Evolutionary conservation across 2,888 invertebrate species (phyloP), one percentile per base, ranked within the genome.

Genomic region (Globia sparganii): DNA sequence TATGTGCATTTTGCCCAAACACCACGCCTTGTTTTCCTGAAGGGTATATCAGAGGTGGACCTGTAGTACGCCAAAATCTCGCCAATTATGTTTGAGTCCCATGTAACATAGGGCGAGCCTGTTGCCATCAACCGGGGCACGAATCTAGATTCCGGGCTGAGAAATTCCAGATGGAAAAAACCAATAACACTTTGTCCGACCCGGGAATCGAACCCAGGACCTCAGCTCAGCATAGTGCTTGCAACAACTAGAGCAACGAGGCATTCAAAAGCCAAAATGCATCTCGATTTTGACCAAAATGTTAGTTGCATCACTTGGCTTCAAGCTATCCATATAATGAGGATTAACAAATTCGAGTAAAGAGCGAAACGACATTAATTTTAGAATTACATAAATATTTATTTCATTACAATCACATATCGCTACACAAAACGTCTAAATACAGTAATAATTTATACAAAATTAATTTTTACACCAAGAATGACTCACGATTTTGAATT

Each of bases 291-390:
- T n/a, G n/a, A 9, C n/a, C 18, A 18, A 37, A n/a, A 64, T 37
- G 11, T 65, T 40, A 64, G 4, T 49, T 15, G 31, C 15, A 25
- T 53, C 31, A 25, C 31, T 67, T 25, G 25, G 25, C 53, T 31
- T 53, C 25, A 67, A 53, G 0, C 31, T 15, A 53, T 67, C 25
- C 67, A 67, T 49, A 53, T 31, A 56, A 68, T 59, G 59, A 64
- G 31, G 37, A 72, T 68, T 61, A 85, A 86, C 28, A 86, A 77
- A 70, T 65, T 73, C 83, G 65, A 72, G 9, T 64, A 34, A 37
- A 69, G 3, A 59, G 80, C 84, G 69, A 86, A 43, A 88, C 73
- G 76, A 87, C 72, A 86, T 73, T 70, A 56, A 79, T 64, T 84
- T 77, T 58, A 66, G 25, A 68, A 68, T 72, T 79, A 81, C 69